Evolutionary conservation across 2,797 vertebrate species (phyloP).

Genomic region (Mormyrops attenuatus): DNA sequence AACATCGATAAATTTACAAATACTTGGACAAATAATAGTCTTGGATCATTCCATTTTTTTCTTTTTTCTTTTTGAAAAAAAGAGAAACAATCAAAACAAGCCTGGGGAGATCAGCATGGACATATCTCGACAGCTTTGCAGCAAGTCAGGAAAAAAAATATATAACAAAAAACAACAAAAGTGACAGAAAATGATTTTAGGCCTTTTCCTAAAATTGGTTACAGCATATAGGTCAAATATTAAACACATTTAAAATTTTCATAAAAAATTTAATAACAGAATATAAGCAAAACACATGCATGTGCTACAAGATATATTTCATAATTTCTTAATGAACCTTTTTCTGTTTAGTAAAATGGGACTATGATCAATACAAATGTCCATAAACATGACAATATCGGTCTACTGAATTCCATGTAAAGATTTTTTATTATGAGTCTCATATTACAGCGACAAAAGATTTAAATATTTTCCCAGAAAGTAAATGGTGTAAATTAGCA

Average conservation of each 20-base stretch:
- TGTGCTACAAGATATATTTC: neutral
- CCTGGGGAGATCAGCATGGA: conserved; percentile 48
- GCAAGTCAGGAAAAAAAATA: neutral
- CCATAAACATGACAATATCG: neutral
- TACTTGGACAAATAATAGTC: conserved; percentile 40
- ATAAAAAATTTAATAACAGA: neutral
- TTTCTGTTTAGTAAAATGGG: neutral
- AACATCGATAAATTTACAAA: conserved; percentile 37
- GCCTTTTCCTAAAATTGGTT: neutral
- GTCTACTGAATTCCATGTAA: neutral
- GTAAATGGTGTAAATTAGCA: conserved; percentile 10
- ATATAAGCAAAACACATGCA: neutral
- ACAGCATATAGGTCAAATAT: neutral
- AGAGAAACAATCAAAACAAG: conserved; percentile 49
- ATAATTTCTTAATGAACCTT: neutral
- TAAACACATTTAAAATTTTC: neutral
- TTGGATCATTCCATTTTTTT: conserved; percentile 47
- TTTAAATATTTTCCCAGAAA: neutral
- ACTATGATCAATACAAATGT: conserved; percentile 13
- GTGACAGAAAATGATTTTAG: neutral
- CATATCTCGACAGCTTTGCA: conserved; percentile 7
- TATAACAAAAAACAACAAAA: neutral
- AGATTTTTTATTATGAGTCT: neutral
- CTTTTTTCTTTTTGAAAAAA: conserved; percentile 30
- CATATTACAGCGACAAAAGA: neutral